Evolutionary conservation across 2,797 vertebrate genomes (phyloP).

Genomic region (Bradypus variegatus): DNA sequence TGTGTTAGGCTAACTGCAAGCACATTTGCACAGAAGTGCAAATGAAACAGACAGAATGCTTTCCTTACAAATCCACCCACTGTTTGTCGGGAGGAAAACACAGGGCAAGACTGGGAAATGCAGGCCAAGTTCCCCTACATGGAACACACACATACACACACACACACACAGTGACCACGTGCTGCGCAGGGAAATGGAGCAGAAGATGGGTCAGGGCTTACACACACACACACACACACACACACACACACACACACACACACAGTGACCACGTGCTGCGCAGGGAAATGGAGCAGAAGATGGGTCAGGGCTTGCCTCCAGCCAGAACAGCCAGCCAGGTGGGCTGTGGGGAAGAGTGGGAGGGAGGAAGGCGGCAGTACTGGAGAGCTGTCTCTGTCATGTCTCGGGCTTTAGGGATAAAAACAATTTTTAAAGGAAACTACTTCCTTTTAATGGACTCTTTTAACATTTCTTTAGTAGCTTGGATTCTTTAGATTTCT

Average conservation of each 20-base stretch:
- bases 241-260: neutral
- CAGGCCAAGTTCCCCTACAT: neutral
- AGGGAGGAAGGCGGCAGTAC: neutral
- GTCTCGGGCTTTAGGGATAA: neutral
- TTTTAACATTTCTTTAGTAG: neutral
- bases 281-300: slow-evolving; percentile 37
- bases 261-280: neutral
- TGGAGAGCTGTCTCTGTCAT: neutral
- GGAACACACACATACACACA: neutral
- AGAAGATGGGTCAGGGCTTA: neutral
- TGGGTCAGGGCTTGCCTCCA: neutral
- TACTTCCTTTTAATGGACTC: neutral
- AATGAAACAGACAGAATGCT: neutral
- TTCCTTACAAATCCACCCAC: neutral
- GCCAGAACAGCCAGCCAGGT: fast-evolving
- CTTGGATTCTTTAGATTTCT: neutral
- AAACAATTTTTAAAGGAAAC: neutral
- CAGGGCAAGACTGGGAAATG: neutral
- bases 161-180: neutral
- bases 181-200: slow-evolving; percentile 22
- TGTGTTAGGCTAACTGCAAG: neutral
- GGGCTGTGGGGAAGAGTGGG: too few species aligned
- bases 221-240: too few species aligned
- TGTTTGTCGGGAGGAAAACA: neutral
- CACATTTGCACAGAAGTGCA: neutral